phyloP scores from a whole-genome alignment of 1,140 invertebrate species.

The Bicyclus anynana region DNA sequence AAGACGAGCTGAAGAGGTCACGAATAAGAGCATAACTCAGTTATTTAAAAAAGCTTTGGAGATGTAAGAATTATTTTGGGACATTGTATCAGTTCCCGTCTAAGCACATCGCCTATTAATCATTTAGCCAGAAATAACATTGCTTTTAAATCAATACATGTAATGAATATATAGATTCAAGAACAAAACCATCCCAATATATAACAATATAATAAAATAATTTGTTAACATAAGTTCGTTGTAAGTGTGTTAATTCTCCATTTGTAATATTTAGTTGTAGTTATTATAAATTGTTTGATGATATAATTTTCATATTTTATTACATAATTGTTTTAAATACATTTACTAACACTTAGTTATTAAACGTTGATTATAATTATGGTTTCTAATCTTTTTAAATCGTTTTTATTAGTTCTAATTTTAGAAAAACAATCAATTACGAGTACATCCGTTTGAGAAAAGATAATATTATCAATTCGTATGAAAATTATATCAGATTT shows the following conservation, averaged over 20 bases:
- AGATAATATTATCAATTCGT: not conserved
- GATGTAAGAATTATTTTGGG: conserved; percentile 8
- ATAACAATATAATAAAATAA: conserved; percentile 6
- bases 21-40: not conserved
- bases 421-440: no score
- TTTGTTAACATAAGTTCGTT: conserved; percentile 23
- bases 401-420: no score
- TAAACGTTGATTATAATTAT: no score
- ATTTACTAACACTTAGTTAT: no score
- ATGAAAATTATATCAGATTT: conserved; percentile 24
- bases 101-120: not conserved
- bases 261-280: conserved; percentile 27
- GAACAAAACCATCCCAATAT: conserved; percentile 6
- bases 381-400: no score
- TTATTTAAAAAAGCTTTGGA: conserved; percentile 12
- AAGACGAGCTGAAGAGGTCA: conserved; percentile 6
- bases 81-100: conserved; percentile 17
- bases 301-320: conserved; percentile 24
- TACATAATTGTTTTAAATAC: no score
- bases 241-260: conserved; percentile 46
- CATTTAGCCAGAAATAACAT: not conserved
- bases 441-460: no score
- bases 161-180: not conserved
- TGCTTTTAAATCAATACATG: not conserved
- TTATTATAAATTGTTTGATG: conserved; percentile 23